Evolutionary conservation across 2,888 invertebrate species (phyloP), one percentile per base, ranked within the genome.

Genomic region (Leptopilina myrica): DNA sequence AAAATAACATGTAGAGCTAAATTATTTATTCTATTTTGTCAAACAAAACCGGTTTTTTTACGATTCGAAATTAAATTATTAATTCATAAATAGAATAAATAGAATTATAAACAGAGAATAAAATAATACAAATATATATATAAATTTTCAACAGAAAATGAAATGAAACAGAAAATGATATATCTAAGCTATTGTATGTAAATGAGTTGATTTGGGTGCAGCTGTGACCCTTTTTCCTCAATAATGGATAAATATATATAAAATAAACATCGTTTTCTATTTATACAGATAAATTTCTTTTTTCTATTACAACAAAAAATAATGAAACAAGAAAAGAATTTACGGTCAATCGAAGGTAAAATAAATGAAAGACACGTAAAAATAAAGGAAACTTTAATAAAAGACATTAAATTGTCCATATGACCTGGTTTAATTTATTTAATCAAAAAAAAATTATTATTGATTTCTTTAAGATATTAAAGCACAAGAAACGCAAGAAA

Each of bases 171-270:
- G 8, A 69, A 26, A 59, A 59, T 53, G 26, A 43, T 78, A 59
- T 59, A 53, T 73, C 73, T 73, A 56, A 73, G 40, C 77, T 64
- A 84, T 86, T 82, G 85, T 81, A 85, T 82, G 84, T 76, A 84
- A 87, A 86, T 84, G 76, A 82, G 80, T 81, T 83, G 84, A 84
- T 85, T 85, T 79, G 82, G 82, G 79, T 80, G 80, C 84, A 86
- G 84, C 83, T 82, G 84, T 81, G 84, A 85, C 84, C 84, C 84
- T 81, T 67, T 53, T 73, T 33, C 15, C 26, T 56, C 77, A 26
- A 79, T 64, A 15, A 49, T 26, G 49, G 43, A 77, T 66, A 81
- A 76, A 84, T 33, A 33, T 33, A 33, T 33, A 76, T 77, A 64
- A 66, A 46, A 46, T 46, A 46, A 33, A 33, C 33, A 33, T 33